Evolutionary conservation across 2,888 invertebrate species (phyloP), one percentile per base, ranked within the genome.

Genomic region (Microplitis deprimator): DNA sequence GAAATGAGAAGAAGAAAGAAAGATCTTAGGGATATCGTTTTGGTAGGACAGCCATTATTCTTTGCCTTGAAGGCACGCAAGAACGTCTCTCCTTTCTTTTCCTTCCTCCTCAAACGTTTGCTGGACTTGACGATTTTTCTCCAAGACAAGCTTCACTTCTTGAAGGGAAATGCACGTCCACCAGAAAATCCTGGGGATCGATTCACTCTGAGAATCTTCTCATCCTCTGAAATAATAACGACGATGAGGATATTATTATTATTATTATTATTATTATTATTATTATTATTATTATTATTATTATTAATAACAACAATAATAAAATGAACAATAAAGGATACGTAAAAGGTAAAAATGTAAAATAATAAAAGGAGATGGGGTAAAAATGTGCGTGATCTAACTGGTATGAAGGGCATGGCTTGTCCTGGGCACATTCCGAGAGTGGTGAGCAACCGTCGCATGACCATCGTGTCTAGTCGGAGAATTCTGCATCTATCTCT

Each of bases 51-150:
- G 74, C 77, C 77, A 79, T 80, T 79, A 80, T 79, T 80, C 76
- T 76, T 79, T 76, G 80, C 77, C 76, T 79, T 71, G 71, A 61
- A 77, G 80, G 77, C 79, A 79, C 71, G 77, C 74, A 68, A 76
- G 41, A 78, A 71, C 70, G 41, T 75, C 77, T 74, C 76, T 73
- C 68, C 41, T 61, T 77, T 73, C 68, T 68, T 73, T 65, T 64
- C 60, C 61, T 50, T 40, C 71, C 65, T 38, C 67, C 64, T 67
- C 65, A 68, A 72, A 38, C 20, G 64, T 50, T 68, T 60, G 41
- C 73, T 72, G 76, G 76, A 77, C 68, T 77, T 20, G 68, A 67
- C 60, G 39, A 62, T 68, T 68, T 73, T 68, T 62, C 68, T 41
- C 29, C 70, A 40, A 77, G 69, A 75, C 75, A 72, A 77, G 73